Evolutionary conservation across 2,888 invertebrate genomes (phyloP), one percentile per base, ranked within the genome.

Genomic region (Parapristionchus giblindavisi): DNA sequence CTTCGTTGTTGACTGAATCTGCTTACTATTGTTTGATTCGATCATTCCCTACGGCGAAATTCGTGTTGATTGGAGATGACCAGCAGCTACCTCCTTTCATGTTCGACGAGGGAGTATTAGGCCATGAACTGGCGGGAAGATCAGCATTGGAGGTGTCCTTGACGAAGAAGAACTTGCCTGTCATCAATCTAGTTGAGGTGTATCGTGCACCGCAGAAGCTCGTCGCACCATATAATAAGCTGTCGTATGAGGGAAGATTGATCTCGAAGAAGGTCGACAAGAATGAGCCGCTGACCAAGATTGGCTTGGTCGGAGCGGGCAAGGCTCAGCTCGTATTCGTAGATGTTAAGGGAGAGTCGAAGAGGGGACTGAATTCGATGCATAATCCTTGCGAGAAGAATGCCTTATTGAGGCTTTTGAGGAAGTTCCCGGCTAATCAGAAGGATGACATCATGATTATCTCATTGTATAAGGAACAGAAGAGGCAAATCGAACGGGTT

Each of bases 401-500:
- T 21, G 63, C 63, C 21, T 32, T 65, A 11, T 4, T 65, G n/a
- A 65, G 63, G 21, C 63, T 65, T 2, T 43, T 65, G 2, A 2
- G 29, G 14, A 27, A 5, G 0, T 65, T 65, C 43, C 63, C 43
- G 0, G 43, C 40, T 17, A 3, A 27, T 1, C 27, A 4, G 1
- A 40, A 65, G 17, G 63, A 65, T 17, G 63, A 65, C 29, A 65
- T 65, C 29, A 65, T 65, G 63, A 61, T 61, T 4, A 65, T 65
- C 29, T 65, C 43, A 29, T 32, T 65, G 4, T 65, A 65, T 32
- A 65, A 29, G 21, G 63, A 43, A 11, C 63, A 65, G 63, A 65
- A 65, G 63, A 65, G 11, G 43, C 29, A 21, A 29, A 17, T 65
- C 5, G 43, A 65, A 21, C 27, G 43, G 27, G 32, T 17, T 43